Percentiles rank a stretch among this genome's conserved stretches.
phyloP scores from a whole-genome alignment of 30 jellyfish, hydroid and myxozoan species.

The Catostylus mosaicus region DNA sequence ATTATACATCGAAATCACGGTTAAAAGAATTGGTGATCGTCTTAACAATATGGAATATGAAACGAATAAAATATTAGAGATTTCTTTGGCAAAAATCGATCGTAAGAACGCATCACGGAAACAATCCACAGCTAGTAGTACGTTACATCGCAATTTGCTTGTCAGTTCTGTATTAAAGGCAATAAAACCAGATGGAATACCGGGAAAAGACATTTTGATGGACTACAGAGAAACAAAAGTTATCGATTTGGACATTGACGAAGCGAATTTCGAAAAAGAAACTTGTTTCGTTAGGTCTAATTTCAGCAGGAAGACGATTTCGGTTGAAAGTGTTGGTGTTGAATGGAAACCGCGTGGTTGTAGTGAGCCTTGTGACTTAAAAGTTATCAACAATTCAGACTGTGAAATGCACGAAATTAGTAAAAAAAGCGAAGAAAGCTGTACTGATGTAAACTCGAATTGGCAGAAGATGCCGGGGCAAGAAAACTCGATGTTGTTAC shows the following conservation, averaged over 20 bases:
- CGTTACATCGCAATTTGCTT: constrained; percentile 67
- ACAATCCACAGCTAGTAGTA: constrained; percentile 48
- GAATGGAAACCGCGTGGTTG: constrained; percentile 84
- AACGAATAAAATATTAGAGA: constrained; percentile 45
- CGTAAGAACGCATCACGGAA: constrained; percentile 64
- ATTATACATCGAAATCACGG: not conserved
- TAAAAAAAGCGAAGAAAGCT: not conserved
- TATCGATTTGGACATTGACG: constrained; percentile 67
- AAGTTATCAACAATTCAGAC: constrained; percentile 5
- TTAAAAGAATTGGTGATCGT: not conserved
- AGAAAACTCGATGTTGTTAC: not conserved
- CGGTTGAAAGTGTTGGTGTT: constrained; percentile 31
- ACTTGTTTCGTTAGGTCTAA: not conserved
- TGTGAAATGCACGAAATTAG: constrained; percentile 2
- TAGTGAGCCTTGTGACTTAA: constrained; percentile 45
- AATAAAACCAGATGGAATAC: constrained; percentile 46
- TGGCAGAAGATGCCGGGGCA: not conserved
- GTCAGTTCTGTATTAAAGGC: constrained; percentile 76
- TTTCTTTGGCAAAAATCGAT: constrained; percentile 73
- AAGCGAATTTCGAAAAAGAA: constrained; percentile 48
- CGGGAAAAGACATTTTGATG: constrained; percentile 46
- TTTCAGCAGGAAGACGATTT: not conserved
- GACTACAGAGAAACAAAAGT: constrained; percentile 73
- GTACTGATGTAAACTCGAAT: not conserved
- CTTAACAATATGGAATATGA: constrained; percentile 57